Evolutionary conservation across 2,888 invertebrate species (phyloP).

Genomic region (Spisula subtruncata): DNA sequence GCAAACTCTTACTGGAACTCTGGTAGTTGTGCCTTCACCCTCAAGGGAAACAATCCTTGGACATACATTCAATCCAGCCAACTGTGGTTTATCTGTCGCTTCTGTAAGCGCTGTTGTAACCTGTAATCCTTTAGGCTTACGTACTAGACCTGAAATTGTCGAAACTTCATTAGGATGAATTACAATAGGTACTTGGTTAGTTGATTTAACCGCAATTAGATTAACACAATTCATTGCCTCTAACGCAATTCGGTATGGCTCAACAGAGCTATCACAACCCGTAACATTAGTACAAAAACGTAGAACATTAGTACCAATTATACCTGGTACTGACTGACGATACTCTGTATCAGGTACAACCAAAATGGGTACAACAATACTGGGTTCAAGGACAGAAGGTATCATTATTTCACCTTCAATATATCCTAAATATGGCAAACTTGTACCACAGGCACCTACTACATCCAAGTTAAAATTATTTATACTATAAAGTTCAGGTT

Average conservation of each 20-base stretch:
- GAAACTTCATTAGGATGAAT: constrained; percentile 20
- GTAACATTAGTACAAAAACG: background rate
- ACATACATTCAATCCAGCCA: constrained; percentile 18
- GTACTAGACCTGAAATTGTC: constrained; percentile 11
- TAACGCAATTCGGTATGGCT: constrained; percentile 17
- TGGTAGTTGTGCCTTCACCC: constrained; percentile 13
- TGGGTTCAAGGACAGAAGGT: background rate
- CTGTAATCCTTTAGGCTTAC: background rate
- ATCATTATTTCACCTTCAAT: constrained; percentile 17
- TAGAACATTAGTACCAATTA: constrained; percentile 13
- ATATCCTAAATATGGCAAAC: background rate
- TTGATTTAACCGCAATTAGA: constrained; percentile 26
- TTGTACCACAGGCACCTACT: constrained; percentile 18
- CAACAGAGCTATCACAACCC: background rate
- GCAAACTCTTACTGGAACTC: background rate
- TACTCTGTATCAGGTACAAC: constrained; percentile 33
- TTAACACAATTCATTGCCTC: constrained; percentile 16
- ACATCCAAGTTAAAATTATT: constrained; percentile 21
- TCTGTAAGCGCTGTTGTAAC: constrained; percentile 8
- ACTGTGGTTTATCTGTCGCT: constrained; percentile 9
- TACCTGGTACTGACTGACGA: constrained; percentile 22
- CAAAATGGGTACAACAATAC: constrained; percentile 19
- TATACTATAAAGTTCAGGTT: constrained; percentile 25
- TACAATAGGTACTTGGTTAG: background rate
- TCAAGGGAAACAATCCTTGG: constrained; percentile 18